Evolutionary conservation across 2,888 invertebrate species (phyloP).

Genomic region (Sycophila texana): DNA sequence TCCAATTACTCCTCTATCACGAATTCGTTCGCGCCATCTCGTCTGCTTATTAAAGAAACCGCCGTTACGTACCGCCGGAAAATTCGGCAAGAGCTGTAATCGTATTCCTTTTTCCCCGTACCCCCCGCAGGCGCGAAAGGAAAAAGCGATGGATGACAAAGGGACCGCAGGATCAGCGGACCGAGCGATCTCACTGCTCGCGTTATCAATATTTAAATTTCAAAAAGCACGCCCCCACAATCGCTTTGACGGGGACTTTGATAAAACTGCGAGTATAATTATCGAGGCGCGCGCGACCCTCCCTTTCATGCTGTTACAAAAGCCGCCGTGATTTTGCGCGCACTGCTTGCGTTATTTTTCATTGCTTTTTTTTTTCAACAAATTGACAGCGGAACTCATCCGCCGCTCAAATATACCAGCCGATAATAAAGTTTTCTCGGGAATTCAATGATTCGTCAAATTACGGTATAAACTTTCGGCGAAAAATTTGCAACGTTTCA

Average conservation of each 20-base stretch:
- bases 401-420: too few relatives aligned
- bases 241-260: conserved; percentile 28
- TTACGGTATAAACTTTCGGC: too few relatives aligned
- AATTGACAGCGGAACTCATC: too few relatives aligned
- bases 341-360: neutral
- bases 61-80: neutral
- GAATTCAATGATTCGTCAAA: too few relatives aligned
- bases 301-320: conserved; percentile 11
- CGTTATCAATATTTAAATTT: conserved; percentile 55
- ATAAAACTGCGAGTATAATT: conserved; percentile 38
- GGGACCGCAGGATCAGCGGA: conserved; percentile 16
- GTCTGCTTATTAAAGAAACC: conserved; percentile 31
- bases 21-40: neutral
- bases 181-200: conserved; percentile 4
- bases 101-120: neutral
- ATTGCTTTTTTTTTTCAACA: neutral
- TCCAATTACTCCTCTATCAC: too few relatives aligned
- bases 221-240: conserved; percentile 16
- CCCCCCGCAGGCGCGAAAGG: conserved; percentile 13
- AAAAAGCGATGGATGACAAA: conserved; percentile 35
- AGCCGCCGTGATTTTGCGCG: conserved; percentile 1
- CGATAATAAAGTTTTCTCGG: too few relatives aligned
- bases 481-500: too few relatives aligned
- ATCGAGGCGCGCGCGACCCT: neutral
- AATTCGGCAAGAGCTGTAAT: conserved; percentile 16